Base-by-base conservation (phyloP, 2,113 vertebrate species). In the Crotalus viridis region DNA sequence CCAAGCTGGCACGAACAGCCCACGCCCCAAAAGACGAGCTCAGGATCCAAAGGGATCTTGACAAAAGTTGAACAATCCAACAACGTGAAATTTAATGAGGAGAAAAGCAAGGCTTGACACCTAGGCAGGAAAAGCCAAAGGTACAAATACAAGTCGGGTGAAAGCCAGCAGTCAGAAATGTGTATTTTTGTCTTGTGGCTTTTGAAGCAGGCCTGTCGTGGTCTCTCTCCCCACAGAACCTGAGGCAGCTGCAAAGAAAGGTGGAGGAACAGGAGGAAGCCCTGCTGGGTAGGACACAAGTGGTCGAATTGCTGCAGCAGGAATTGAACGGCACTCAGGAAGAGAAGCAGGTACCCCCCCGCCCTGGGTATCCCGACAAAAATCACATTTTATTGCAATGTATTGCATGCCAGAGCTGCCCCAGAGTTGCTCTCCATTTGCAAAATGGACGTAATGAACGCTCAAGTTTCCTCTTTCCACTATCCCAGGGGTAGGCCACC, bases 241-340 rank as follows among this genome's bases (percentile, higher is more conserved):
- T 99, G 81, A 90, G 69, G 17, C 81, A 93, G 0, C 97, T 98
- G 3, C 98, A 98, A 96, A 97, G 96, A 19, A 98, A 97, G 6
- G 97, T 98, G 0, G 98, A 99, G 93, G 99, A 99, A 94, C 97
- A 98, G 0, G 98, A 98, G 59, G 98, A 98, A 91, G 96, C 98
- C 24, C 95, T 99, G 10, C 92, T 95, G 39, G 98, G 98, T 88
- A 98, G 97, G 3, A 95, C 98, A 55, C 98, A 98, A 91, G 98
- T 98, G 51, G 95, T 99, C 43, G 98, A 99, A 64, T 95, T 99
- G 97, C 97, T 99, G 87, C 98, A 99, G 94, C 98, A 98, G 94
- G 98, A 99, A 94, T 94, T 99, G 51, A 96, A 89, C 90, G 90
- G 95, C 28, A 98, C 98, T 0, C 98, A 99, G 89, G 97, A 98